These are phyloP conservation scores for Machaerirhynchus nigripectus DNA, from an alignment of 2,113 vertebrate genomes.

Conservation along the genomic window DNA sequence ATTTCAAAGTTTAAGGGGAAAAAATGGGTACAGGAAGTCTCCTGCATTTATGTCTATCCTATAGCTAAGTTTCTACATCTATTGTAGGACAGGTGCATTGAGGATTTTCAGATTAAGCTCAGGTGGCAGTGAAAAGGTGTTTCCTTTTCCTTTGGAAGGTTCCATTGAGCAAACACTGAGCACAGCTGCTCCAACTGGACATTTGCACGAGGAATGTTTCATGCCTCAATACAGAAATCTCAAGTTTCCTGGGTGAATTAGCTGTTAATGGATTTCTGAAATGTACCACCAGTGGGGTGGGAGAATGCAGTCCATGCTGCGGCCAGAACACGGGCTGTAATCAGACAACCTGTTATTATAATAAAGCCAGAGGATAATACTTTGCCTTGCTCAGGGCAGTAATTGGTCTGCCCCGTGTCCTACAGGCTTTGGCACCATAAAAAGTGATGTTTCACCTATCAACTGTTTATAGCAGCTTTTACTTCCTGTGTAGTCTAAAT, in stretches of 20 bases:
- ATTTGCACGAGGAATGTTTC: background rate
- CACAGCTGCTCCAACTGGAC: background rate
- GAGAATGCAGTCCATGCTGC: background rate
- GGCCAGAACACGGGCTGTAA: slow-evolving; percentile 7
- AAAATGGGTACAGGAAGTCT: rapidly evolving
- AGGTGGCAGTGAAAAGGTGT: background rate
- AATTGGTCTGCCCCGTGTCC: slow-evolving; percentile 53
- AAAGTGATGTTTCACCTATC: slow-evolving; percentile 29
- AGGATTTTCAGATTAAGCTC: background rate
- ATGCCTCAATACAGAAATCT: background rate
- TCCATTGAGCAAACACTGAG: background rate
- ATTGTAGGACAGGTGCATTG: background rate
- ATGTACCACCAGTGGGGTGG: background rate
- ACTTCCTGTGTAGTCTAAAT: slow-evolving; percentile 30
- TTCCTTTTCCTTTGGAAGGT: background rate
- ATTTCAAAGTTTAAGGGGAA: background rate
- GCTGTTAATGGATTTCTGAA: slow-evolving; percentile 17
- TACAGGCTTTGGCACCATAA: slow-evolving; percentile 19
- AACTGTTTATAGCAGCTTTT: slow-evolving; percentile 62
- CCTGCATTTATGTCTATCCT: background rate
- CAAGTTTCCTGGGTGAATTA: background rate
- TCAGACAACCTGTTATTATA: slow-evolving; percentile 63
- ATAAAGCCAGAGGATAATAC: slow-evolving; percentile 52
- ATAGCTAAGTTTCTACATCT: background rate
- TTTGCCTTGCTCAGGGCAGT: slow-evolving; percentile 60